These are phyloP conservation scores for Heliocidaris erythrogramma DNA, from an alignment of 35 echinoderm and acorn worm genomes.

Conservation along the genomic window DNA sequence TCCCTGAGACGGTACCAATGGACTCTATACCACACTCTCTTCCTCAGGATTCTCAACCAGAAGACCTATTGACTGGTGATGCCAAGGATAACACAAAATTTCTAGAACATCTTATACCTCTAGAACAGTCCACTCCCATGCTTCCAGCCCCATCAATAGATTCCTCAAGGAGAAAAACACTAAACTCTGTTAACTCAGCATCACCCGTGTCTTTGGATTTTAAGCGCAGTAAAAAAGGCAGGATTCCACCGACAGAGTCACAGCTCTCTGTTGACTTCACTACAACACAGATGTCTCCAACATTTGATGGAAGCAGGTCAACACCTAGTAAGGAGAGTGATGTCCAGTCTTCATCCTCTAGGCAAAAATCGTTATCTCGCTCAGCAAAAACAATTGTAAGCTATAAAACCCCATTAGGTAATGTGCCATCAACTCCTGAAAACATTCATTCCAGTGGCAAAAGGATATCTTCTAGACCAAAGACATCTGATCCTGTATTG, in stretches of 20 bases:
- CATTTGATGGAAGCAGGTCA: slow-evolving; percentile 6
- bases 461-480: neutral
- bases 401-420: neutral
- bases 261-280: slow-evolving; percentile 42
- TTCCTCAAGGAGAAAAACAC: neutral
- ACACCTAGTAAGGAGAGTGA: neutral
- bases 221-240: neutral
- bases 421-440: neutral
- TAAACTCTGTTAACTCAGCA: neutral
- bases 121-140: neutral
- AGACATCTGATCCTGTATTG: neutral
- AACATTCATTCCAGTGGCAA: neutral
- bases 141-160: neutral
- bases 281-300: slow-evolving; percentile 40
- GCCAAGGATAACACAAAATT: neutral
- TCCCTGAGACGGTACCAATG: neutral
- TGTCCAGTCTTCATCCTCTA: neutral
- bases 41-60: neutral
- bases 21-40: no score
- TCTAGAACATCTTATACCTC: neutral
- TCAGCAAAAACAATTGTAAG: neutral
- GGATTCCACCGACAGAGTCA: slow-evolving; percentile 10
- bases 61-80: neutral
- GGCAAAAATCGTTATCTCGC: neutral
- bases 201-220: neutral